Percentiles rank a stretch among this genome's conserved stretches.
These are phyloP conservation scores for Luehdorfia chinensis DNA, from an alignment of 1,140 invertebrate species.

Conservation along the genomic window DNA sequence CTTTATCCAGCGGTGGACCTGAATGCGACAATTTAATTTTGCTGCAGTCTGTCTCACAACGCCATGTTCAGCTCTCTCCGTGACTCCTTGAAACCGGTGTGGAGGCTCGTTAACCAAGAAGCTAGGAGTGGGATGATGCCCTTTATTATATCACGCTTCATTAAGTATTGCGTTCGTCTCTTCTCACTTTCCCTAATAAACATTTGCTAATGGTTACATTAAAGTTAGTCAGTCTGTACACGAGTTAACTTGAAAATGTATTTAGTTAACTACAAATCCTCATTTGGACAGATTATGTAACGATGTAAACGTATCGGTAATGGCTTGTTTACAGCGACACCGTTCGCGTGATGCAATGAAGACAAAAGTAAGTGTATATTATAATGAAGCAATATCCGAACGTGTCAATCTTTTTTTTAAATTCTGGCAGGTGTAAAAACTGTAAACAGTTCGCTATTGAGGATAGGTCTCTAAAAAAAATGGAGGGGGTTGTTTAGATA, in stretches of 20 bases:
- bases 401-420: too few relatives aligned
- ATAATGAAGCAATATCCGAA: too few relatives aligned
- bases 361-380: too few relatives aligned
- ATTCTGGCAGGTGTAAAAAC: too few relatives aligned
- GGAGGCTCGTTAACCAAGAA: background rate
- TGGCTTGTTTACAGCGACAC: background rate
- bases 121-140: background rate
- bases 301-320: background rate
- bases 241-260: constrained; percentile 1
- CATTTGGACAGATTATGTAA: background rate
- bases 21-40: too few relatives aligned
- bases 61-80: too few relatives aligned
- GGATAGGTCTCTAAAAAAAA: too few relatives aligned
- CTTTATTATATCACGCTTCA: background rate
- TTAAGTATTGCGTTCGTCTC: background rate
- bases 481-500: too few relatives aligned
- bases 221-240: background rate
- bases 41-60: too few relatives aligned
- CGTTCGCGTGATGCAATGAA: background rate
- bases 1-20: too few relatives aligned
- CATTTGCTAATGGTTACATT: constrained; percentile 1
- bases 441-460: too few relatives aligned
- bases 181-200: background rate
- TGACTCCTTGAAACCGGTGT: too few relatives aligned
- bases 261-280: constrained; percentile 1